A percentile compares a stretch with the other conserved stretches of the same genome.
Evolutionary conservation across 2,113 vertebrate genomes (phyloP).

Genomic region (Ornithorhynchus anatinus): DNA sequence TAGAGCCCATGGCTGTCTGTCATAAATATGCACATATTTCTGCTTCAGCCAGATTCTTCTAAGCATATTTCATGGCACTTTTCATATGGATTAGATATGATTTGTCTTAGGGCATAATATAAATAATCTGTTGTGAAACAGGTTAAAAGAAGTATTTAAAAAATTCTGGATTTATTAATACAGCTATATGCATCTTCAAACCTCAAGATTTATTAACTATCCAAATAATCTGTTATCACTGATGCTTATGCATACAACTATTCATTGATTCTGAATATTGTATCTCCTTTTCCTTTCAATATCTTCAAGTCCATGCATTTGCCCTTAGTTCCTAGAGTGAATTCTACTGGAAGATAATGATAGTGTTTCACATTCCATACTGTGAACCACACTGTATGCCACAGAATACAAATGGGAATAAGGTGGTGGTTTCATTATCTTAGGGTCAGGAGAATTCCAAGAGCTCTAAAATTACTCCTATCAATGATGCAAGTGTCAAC

Average conservation of each 20-base stretch:
- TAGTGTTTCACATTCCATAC: constrained; percentile 70
- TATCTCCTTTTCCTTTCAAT: constrained; percentile 46
- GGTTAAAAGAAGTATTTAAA: constrained; percentile 40
- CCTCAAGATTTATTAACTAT: constrained; percentile 63
- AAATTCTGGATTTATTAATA: constrained; percentile 33
- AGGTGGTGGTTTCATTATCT: constrained; percentile 78
- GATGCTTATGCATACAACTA: constrained; percentile 43
- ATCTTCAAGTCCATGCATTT: constrained; percentile 53
- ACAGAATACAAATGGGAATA: constrained; percentile 71
- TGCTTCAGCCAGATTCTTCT: constrained; percentile 49
- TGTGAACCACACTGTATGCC: constrained; percentile 40
- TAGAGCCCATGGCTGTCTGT: constrained; percentile 53
- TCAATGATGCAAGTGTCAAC: constrained; percentile 73
- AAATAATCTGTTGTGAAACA: constrained; percentile 58
- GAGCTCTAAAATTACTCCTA: constrained; percentile 75
- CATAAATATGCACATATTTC: constrained; percentile 69
- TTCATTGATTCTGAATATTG: constrained; percentile 30
- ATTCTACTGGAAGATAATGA: constrained; percentile 69
- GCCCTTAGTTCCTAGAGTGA: constrained; percentile 65
- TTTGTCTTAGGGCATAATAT: constrained; percentile 70
- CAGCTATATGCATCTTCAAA: constrained; percentile 21
- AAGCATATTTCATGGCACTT: constrained; percentile 61
- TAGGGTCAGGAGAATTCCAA: constrained; percentile 79
- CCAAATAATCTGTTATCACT: constrained; percentile 61
- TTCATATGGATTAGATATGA: constrained; percentile 56